Base-by-base conservation (phyloP, 2,888 invertebrate genomes). In the Incurvaria masculella region DNA sequence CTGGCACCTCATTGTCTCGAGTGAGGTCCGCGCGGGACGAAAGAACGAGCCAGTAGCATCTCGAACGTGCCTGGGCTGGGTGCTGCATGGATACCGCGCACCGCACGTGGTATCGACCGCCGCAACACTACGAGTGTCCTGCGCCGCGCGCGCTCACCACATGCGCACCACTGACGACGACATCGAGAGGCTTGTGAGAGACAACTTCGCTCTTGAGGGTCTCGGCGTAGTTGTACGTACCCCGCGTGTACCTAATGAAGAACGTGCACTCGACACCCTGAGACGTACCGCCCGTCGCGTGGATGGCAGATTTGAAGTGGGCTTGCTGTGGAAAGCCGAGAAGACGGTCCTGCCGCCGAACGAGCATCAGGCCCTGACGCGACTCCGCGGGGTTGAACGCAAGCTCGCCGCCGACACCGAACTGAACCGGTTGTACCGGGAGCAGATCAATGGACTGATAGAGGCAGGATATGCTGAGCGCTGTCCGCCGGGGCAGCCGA, bases 391-490 rank as follows among this genome's bases (percentile, higher is more conserved):
- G 8, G 42, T 53, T 1, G 53, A 53, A 21, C 49, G 21, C 11
- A 52, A 53, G 18, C 2, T 54, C 20, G 41, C 48, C 10, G 33
- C 39, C 14, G 27, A 53, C 4, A 2, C 26, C 2, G 40, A 19
- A 1, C 21, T 53, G 1, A 45, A 46, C 11, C 18, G 3, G 3
- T 39, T 27, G 1, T 56, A 56, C 27, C n/a, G 6, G 0, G 17
- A 45, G 14, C 52, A 52, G 27, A 43, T 56, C 1, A 2, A 50
- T 1, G 42, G 40, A 11, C 33, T 54, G 6, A 1, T 56, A 0
- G 21, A 23, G 0, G 52, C 40, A 5, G 50, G 47, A 2, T 56
- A 53, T 23, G 54, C 54, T 1, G 56, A 53, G 45, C 21, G 18
- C 2, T 38, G 45, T 10, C 42, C 33, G 4, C 14, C 21, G 16